Evolutionary conservation across 2,888 invertebrate species (phyloP), one percentile per base, ranked within the genome.

Genomic region (Eudemis profundana): DNA sequence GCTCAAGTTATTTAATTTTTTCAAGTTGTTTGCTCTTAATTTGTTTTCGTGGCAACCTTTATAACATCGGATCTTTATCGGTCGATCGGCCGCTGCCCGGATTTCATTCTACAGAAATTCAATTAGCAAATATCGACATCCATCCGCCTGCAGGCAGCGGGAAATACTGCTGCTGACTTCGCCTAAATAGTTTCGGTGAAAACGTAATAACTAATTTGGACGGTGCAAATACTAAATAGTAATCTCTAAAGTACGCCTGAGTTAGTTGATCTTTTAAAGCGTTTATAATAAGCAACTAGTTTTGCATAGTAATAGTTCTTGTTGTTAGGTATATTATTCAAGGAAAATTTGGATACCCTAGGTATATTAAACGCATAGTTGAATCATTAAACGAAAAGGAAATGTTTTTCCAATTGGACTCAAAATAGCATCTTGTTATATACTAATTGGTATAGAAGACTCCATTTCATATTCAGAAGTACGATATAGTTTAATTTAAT

Each of bases 101-200:
- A 57, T 57, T 63, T 36, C n/a, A 14, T 33, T 57, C 14, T 36
- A 50, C 63, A 33, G 49, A 64, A 44, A 59, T 51, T 51, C 36
- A 51, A 59, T 64, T 64, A 51, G 57, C 36, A 44, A 59, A 59
- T 51, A 36, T 64, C 44, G 19, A 19, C 44, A 44, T 59, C 42
- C 36, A 46, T 51, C 50, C 50, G 33, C 33, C 19, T 19, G 7
- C 15, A 23, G 56, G 49, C 36, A 57, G 23, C 42, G 40, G 29
- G 49, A 12, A n/a, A 4, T 46, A 14, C 33, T 53, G 23, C 17
- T 27, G 42, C 47, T 21, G 19, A 14, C 4, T 50, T 56, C 15
- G 14, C 12, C 19, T 29, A n/a, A 36, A 46, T 12, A 12, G 15
- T 38, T 27, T 27, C 33, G 8, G 33, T 33, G 10, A 33, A 33